Evolutionary conservation across 2,888 invertebrate species (phyloP).

Genomic region (Dicyrtomina minuta): DNA sequence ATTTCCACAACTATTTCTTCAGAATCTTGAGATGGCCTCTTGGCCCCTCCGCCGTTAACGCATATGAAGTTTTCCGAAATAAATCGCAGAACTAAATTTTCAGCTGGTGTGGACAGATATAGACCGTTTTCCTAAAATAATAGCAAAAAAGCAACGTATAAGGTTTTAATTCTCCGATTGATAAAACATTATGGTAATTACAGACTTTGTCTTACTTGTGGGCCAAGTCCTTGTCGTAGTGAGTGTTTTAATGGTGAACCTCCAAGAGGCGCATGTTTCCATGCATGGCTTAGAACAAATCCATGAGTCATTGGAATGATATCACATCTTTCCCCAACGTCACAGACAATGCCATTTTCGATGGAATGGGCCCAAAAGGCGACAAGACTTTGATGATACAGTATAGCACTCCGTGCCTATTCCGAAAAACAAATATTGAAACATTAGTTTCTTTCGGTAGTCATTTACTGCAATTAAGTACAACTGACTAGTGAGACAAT

Average conservation of each 20-base stretch:
- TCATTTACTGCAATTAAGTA: not conserved
- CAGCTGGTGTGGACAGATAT: slow-evolving; percentile 51
- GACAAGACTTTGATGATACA: slow-evolving; percentile 60
- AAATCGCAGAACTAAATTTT: slow-evolving; percentile 52
- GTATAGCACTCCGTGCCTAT: slow-evolving; percentile 51
- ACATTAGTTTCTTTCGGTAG: not conserved
- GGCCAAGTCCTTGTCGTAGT: slow-evolving; percentile 52
- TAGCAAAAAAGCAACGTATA: not conserved
- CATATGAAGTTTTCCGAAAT: slow-evolving; percentile 54
- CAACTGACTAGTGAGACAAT: not conserved
- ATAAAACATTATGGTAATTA: no score
- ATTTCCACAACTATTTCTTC: slow-evolving; percentile 53
- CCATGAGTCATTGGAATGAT: slow-evolving; percentile 53
- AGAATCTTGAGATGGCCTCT: slow-evolving; percentile 51
- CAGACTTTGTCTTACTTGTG: slow-evolving; percentile 46
- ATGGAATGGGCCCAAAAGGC: slow-evolving; percentile 63
- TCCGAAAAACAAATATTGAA: slow-evolving; percentile 9
- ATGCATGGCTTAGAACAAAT: slow-evolving; percentile 50
- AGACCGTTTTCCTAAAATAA: slow-evolving; percentile 51
- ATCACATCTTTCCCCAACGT: slow-evolving; percentile 61
- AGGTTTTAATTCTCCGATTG: not conserved
- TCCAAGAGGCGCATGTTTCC: slow-evolving; percentile 46
- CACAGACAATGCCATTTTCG: slow-evolving; percentile 63
- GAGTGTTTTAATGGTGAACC: slow-evolving; percentile 51
- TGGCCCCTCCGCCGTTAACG: slow-evolving; percentile 40